Evolutionary conservation across 2,113 vertebrate genomes (phyloP).

Genomic region (Abramis brama): DNA sequence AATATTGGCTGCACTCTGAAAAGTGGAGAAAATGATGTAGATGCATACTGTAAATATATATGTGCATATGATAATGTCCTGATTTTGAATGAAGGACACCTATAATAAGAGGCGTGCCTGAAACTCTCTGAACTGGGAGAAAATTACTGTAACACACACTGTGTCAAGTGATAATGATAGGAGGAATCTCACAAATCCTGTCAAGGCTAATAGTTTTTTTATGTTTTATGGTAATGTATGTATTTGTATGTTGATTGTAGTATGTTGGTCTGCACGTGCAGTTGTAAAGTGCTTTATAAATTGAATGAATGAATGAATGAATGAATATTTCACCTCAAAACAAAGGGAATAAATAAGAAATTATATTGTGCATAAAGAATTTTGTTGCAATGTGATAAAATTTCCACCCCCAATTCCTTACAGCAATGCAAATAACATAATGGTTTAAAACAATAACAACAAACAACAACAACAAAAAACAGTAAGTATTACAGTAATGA

Average conservation of each 20-base stretch:
- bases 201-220: neutral
- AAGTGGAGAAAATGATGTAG: conserved; percentile 3
- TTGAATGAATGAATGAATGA: no score
- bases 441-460: neutral
- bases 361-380: no score
- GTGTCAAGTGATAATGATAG: neutral
- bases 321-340: no score
- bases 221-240: no score
- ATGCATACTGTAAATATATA: neutral
- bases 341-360: no score
- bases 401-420: no score
- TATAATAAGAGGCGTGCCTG: neutral
- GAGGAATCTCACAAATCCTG: neutral
- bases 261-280: no score
- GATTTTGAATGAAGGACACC: conserved; percentile 18
- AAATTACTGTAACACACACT: neutral
- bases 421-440: neutral
- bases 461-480: neutral
- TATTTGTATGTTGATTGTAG: no score
- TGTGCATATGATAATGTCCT: neutral
- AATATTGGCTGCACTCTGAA: neutral
- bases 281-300: no score
- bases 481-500: neutral
- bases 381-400: no score
- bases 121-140: neutral